A percentile compares a stretch with the other conserved stretches of the same genome.
These are phyloP conservation scores for Eretmochelys imbricata DNA, from an alignment of 2,113 vertebrate species.

Conservation along the genomic window DNA sequence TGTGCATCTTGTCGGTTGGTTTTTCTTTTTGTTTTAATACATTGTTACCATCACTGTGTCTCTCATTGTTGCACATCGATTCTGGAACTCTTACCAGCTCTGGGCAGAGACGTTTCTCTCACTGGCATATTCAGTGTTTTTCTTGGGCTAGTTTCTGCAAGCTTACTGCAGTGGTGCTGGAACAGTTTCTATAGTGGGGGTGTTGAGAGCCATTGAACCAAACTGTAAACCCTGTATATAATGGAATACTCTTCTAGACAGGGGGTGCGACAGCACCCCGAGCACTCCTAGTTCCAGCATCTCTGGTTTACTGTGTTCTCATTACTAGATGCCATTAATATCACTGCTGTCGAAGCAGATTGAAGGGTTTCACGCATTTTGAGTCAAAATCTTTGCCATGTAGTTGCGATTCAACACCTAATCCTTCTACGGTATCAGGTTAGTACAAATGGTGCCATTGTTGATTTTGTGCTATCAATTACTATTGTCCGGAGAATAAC, in stretches of 20 bases:
- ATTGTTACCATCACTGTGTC: background rate
- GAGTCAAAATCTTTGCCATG: background rate
- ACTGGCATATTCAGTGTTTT: background rate
- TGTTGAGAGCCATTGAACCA: too few species aligned
- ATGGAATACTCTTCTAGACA: too few species aligned
- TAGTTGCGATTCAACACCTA: background rate
- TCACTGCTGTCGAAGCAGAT: background rate
- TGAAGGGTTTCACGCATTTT: background rate
- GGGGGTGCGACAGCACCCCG: too few species aligned
- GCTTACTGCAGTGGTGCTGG: background rate
- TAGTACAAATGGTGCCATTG: accelerated
- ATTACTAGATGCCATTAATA: background rate
- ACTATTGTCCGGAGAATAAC: background rate
- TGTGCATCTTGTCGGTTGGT: accelerated
- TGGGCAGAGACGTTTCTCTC: background rate
- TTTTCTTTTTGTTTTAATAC: background rate
- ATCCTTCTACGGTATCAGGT: background rate
- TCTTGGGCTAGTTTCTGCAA: background rate
- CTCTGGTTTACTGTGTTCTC: background rate
- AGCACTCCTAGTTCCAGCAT: too few species aligned
- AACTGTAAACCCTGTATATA: too few species aligned
- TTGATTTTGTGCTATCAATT: background rate
- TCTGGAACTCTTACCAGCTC: background rate
- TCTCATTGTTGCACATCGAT: background rate
- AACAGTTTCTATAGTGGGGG: too few species aligned